phyloP scores from a whole-genome alignment of 1,140 invertebrate genomes.

The Drosophila sechellia region DNA sequence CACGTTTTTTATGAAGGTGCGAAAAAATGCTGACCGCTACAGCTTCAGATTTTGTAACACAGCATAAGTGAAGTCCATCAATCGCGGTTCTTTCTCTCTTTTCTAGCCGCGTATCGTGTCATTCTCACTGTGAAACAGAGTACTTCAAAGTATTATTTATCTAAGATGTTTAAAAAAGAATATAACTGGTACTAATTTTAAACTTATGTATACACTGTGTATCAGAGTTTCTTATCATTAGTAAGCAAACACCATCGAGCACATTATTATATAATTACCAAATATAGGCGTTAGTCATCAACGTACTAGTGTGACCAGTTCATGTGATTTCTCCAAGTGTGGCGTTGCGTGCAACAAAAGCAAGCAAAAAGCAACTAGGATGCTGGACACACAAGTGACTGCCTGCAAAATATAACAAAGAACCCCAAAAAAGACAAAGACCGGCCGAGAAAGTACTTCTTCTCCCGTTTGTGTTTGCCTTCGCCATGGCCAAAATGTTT shows the following conservation, averaged over 20 bases:
- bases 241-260: too few relatives aligned
- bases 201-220: too few relatives aligned
- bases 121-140: neutral
- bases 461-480: conserved; percentile 20
- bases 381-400: conserved; percentile 13
- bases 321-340: conserved; percentile 11
- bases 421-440: neutral
- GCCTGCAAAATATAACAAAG: neutral
- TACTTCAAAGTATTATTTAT: neutral
- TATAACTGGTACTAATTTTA: neutral
- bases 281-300: too few relatives aligned
- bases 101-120: conserved; percentile 1
- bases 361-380: conserved; percentile 9
- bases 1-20: neutral
- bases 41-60: neutral
- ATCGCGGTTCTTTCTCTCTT: conserved; percentile 5
- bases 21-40: neutral
- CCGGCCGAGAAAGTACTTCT: conserved; percentile 6
- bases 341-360: conserved; percentile 15
- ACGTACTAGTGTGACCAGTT: too few relatives aligned
- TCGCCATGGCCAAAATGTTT: conserved; percentile 30
- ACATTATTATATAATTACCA: too few relatives aligned
- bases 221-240: too few relatives aligned
- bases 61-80: conserved; percentile 21
- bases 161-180: neutral